Conservation (phyloP, 2,888 invertebrate genomes). For the Bombylius discolor region DNA sequence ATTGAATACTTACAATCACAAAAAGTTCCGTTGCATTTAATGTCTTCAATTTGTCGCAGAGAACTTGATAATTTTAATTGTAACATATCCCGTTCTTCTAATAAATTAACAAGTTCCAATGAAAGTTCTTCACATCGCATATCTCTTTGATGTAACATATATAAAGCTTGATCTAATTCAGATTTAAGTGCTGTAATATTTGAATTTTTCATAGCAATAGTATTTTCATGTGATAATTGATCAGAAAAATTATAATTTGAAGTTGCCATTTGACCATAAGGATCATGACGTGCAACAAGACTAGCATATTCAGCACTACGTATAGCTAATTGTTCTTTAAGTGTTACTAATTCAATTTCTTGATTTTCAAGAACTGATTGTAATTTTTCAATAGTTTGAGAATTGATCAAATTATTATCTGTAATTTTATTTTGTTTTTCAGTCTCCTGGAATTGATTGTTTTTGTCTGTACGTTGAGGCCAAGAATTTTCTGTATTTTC, state of each 20-base stretch:
- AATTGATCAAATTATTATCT: constrained; percentile 16
- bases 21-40: constrained; percentile 22
- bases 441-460: too few species aligned
- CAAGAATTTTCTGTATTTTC: too few species aligned
- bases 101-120: constrained; percentile 63
- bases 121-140: constrained; percentile 78
- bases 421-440: too few species aligned
- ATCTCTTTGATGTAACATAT: constrained; percentile 76
- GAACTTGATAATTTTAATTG: constrained; percentile 72
- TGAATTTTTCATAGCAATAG: neutral
- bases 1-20: constrained; percentile 18
- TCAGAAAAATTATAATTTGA: neutral
- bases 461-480: too few species aligned
- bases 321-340: constrained; percentile 53
- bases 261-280: constrained; percentile 19
- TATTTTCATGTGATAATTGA: neutral
- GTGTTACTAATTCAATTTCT: constrained; percentile 56
- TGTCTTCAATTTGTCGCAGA: constrained; percentile 56
- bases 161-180: constrained; percentile 66
- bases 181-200: constrained; percentile 33
- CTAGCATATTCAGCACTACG: constrained; percentile 46
- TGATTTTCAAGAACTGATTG: constrained; percentile 51
- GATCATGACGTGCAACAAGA: constrained; percentile 36
- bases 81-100: constrained; percentile 75
- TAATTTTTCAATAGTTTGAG: constrained; percentile 24